phyloP scores from a whole-genome alignment of 2,797 vertebrate species.

The Lepilemur septentrionalis region DNA sequence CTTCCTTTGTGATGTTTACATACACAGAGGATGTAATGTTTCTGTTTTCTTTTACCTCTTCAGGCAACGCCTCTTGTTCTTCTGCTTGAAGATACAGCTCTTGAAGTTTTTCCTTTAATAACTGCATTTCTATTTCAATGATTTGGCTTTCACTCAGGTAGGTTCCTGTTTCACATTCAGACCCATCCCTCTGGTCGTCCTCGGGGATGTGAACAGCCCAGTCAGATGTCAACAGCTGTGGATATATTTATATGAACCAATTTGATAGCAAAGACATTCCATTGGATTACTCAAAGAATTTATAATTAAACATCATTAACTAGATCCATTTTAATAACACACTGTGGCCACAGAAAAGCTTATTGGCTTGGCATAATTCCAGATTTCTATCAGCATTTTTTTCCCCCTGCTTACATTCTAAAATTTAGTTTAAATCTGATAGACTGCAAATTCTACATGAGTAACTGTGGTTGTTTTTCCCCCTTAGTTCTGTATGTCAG shows the following conservation, averaged over 20 bases:
- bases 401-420: background rate
- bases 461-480: background rate
- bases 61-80: conserved; percentile 65
- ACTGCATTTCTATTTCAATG: conserved; percentile 85
- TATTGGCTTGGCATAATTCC: background rate
- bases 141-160: conserved; percentile 72
- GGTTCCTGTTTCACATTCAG: background rate
- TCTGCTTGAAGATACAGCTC: conserved; percentile 82
- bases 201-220: conserved; percentile 83
- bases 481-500: background rate
- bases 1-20: background rate
- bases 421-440: background rate
- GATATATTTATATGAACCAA: background rate
- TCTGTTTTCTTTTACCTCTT: conserved; percentile 69
- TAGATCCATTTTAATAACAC: background rate
- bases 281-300: background rate
- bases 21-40: background rate
- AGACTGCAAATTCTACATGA: conserved; percentile 19
- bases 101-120: conserved; percentile 86
- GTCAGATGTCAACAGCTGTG: conserved; percentile 84
- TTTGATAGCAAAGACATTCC: background rate
- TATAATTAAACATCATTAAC: background rate
- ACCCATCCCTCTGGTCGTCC: conserved; percentile 81
- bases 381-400: background rate
- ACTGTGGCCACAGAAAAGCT: background rate